A percentile compares a stretch with the other conserved stretches of the same genome.
Evolutionary conservation across 2,888 invertebrate species (phyloP).

Genomic region (Ophion ventricosus): DNA sequence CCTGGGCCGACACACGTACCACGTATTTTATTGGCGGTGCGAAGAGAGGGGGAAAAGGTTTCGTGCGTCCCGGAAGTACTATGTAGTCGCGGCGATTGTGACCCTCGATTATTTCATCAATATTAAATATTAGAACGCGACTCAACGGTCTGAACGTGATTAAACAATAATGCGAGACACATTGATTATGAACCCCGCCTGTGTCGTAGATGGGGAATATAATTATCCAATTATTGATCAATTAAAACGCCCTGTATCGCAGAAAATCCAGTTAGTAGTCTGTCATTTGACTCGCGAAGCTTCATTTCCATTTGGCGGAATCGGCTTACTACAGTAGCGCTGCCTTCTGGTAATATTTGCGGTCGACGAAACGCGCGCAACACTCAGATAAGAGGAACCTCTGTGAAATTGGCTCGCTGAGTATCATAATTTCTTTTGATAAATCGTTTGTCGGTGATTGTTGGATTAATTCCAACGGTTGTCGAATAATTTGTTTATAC

Average conservation of each 20-base stretch:
- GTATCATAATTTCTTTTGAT: too few species aligned
- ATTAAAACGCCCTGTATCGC: neutral
- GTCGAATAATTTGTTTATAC: too few species aligned
- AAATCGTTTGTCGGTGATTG: too few species aligned
- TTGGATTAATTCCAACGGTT: too few species aligned
- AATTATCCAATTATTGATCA: neutral
- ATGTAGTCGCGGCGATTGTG: neutral
- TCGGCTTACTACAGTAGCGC: too few species aligned
- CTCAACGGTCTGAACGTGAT: neutral
- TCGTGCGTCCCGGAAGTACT: slow-evolving; percentile 31
- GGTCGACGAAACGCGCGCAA: too few species aligned
- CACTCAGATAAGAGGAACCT: too few species aligned
- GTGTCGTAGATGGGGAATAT: neutral
- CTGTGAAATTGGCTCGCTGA: too few species aligned
- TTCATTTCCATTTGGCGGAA: slow-evolving; percentile 9
- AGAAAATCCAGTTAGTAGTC: neutral
- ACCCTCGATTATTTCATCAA: neutral
- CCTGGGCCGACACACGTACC: neutral
- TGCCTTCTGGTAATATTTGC: too few species aligned
- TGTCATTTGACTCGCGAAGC: slow-evolving; percentile 20
- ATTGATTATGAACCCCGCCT: neutral
- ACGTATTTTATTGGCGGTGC: too few species aligned
- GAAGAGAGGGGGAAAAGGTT: slow-evolving; percentile 7
- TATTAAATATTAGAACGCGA: neutral
- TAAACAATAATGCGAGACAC: neutral